phyloP scores from a whole-genome alignment of 2,888 invertebrate genomes.

The Mythimna pallens region DNA sequence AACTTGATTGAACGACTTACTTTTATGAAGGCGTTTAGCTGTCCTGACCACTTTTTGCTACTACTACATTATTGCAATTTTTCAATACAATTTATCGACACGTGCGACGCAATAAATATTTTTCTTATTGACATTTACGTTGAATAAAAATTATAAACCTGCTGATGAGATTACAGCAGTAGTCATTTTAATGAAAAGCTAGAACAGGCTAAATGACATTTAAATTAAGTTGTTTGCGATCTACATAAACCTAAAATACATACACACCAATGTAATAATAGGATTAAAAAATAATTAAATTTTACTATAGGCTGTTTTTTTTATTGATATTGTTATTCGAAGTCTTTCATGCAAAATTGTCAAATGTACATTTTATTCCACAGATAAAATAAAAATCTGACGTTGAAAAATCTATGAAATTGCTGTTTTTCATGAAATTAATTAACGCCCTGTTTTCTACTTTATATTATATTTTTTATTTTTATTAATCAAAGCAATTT shows the following conservation, averaged over 20 bases:
- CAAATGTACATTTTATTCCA: too few relatives aligned
- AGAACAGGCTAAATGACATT: too few relatives aligned
- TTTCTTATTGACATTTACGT: conserved; percentile 29
- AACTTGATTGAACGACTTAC: conserved; percentile 46
- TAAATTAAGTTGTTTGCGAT: too few relatives aligned
- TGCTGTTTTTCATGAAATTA: too few relatives aligned
- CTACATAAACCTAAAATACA: too few relatives aligned
- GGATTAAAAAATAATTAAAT: background rate
- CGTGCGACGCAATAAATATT: conserved; percentile 47
- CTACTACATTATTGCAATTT: conserved; percentile 42
- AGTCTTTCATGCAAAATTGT: too few relatives aligned
- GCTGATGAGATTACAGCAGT: background rate
- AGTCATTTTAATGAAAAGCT: background rate
- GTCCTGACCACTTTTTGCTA: conserved; percentile 39
- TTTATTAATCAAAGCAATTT: too few relatives aligned
- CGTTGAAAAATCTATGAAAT: background rate
- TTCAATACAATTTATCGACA: conserved; percentile 54
- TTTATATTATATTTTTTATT: too few relatives aligned
- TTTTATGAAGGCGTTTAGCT: conserved; percentile 42
- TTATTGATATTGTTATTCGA: too few relatives aligned
- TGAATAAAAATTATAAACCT: background rate
- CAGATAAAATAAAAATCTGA: background rate
- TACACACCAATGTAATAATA: too few relatives aligned
- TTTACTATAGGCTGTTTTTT: too few relatives aligned
- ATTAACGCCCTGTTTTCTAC: too few relatives aligned